These are phyloP conservation scores for Nicator chloris DNA, from an alignment of 2,113 vertebrate species.

Conservation along the genomic window DNA sequence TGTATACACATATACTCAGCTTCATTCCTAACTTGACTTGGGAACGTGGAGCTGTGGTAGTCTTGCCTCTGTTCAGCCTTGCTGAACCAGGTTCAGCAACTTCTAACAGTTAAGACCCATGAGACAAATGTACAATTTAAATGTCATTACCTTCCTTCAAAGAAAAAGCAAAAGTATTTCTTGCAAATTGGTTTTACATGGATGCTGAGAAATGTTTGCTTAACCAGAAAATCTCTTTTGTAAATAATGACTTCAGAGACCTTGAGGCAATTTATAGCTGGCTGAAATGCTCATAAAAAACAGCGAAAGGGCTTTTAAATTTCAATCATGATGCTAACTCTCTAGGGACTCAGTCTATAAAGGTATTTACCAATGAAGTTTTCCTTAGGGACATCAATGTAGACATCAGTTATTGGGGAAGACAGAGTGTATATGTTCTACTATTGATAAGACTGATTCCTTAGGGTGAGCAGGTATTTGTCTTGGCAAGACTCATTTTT, in stretches of 20 bases:
- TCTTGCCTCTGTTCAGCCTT: background rate
- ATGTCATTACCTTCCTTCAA: slow-evolving; percentile 4
- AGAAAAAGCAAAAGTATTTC: background rate
- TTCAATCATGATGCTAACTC: background rate
- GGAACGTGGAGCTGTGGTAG: background rate
- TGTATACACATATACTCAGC: background rate
- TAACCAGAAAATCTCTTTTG: slow-evolving; percentile 12
- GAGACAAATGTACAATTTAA: slow-evolving; percentile 7
- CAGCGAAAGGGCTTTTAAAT: background rate
- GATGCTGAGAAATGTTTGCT: slow-evolving; percentile 34
- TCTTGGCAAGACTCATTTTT: background rate
- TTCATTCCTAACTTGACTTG: background rate
- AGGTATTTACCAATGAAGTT: background rate
- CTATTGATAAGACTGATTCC: background rate
- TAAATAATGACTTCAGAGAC: slow-evolving; percentile 30
- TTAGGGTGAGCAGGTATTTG: background rate
- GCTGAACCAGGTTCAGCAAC: background rate
- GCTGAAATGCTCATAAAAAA: background rate
- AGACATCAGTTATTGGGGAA: background rate
- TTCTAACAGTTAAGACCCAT: background rate
- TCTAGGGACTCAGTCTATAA: background rate
- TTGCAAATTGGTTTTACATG: background rate
- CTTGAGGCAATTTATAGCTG: background rate
- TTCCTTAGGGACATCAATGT: background rate
- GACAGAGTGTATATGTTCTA: background rate